Conservation (phyloP, 2,888 invertebrate species). For the Unio delphinus region DNA sequence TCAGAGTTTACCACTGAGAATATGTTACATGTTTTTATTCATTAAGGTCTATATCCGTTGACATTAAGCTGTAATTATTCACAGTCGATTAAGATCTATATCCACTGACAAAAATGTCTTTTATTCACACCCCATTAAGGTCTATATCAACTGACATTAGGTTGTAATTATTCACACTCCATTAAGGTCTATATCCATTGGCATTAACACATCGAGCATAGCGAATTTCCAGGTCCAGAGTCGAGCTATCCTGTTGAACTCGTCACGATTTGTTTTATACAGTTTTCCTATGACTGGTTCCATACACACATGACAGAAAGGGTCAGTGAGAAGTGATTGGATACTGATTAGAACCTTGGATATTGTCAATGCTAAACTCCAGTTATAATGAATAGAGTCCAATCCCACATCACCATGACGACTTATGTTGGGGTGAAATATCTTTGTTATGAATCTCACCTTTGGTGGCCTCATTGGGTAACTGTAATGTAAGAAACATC, state of each 20-base stretch:
- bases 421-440: slow-evolving; percentile 94
- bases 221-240: slow-evolving; percentile 92
- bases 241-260: slow-evolving; percentile 86
- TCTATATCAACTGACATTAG: too few species aligned
- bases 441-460: slow-evolving; percentile 92
- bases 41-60: slow-evolving; percentile 55
- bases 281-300: slow-evolving; percentile 87
- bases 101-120: too few species aligned
- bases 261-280: slow-evolving; percentile 81
- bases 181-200: slow-evolving; percentile 55
- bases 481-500: slow-evolving; percentile 65
- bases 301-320: slow-evolving; percentile 91
- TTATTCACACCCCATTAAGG: too few species aligned
- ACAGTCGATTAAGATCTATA: slow-evolving; percentile 23
- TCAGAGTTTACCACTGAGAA: too few species aligned
- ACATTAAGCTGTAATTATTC: slow-evolving; percentile 32
- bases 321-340: slow-evolving; percentile 77
- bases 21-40: too few species aligned
- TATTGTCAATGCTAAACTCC: slow-evolving; percentile 94
- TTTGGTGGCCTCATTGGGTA: slow-evolving; percentile 94
- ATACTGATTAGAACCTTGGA: slow-evolving; percentile 77
- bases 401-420: slow-evolving; percentile 96
- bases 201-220: slow-evolving; percentile 66
- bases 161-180: slow-evolving; percentile 30
- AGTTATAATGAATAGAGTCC: slow-evolving; percentile 95